Conservation (phyloP, 2,113 vertebrate species). For the Labeo catla region DNA sequence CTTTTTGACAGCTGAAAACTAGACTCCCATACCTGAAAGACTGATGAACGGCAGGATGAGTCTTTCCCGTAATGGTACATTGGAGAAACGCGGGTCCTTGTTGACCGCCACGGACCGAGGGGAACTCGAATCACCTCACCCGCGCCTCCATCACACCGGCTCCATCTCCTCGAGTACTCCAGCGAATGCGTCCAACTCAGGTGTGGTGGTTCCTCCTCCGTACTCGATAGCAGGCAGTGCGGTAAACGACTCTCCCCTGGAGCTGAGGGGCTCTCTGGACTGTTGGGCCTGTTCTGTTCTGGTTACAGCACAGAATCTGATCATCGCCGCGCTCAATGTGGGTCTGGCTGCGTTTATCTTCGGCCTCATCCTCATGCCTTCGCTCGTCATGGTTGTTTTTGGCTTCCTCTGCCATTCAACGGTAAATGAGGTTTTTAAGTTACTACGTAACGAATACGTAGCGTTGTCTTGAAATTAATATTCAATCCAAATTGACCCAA, state of each 20-base stretch:
- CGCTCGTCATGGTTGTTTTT: slow-evolving; percentile 82
- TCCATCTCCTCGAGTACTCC: slow-evolving; percentile 42
- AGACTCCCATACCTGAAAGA: neutral
- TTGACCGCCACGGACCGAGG: slow-evolving; percentile 56
- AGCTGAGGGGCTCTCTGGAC: slow-evolving; percentile 84
- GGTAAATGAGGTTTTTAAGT: slow-evolving; percentile 62
- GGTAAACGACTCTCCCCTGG: slow-evolving; percentile 63
- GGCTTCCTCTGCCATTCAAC: slow-evolving; percentile 91
- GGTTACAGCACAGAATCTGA: slow-evolving; percentile 85
- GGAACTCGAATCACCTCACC: slow-evolving; percentile 36
- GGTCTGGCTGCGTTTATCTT: slow-evolving; percentile 77
- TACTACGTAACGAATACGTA: neutral
- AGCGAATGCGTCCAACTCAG: slow-evolving; percentile 58
- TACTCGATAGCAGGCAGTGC: slow-evolving; percentile 70
- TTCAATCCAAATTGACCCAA: no score
- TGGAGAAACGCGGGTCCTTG: slow-evolving; percentile 69
- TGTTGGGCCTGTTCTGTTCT: slow-evolving; percentile 92
- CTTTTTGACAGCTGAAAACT: neutral
- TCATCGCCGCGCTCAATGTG: slow-evolving; percentile 82
- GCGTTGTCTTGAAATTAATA: no score
- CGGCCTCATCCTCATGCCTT: slow-evolving; percentile 81
- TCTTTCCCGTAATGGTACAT: slow-evolving; percentile 71
- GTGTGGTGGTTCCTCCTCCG: slow-evolving; percentile 76
- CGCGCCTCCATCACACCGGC: slow-evolving; percentile 54
- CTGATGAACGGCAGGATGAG: slow-evolving; percentile 67